Conservation (phyloP, 1,140 invertebrate species). For the Bombus sylvicola region DNA sequence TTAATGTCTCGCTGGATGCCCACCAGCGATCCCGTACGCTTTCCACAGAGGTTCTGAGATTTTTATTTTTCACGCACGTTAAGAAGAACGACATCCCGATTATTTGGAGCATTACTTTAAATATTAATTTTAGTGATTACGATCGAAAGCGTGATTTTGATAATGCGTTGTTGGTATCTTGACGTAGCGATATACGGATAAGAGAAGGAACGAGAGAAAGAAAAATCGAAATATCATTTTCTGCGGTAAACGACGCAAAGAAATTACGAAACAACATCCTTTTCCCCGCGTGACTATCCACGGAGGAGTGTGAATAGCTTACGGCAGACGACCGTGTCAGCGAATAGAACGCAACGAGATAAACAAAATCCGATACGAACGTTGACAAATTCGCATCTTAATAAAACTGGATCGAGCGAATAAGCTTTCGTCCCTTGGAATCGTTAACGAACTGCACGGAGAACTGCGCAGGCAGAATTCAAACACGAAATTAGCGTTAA, state of each 20-base stretch:
- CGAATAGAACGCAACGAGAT: not conserved
- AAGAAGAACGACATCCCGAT: not conserved
- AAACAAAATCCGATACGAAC: not conserved
- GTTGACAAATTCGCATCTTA: not conserved
- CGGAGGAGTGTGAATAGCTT: not conserved
- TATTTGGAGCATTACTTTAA: too few relatives aligned
- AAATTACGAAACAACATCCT: not conserved
- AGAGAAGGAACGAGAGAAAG: too few relatives aligned
- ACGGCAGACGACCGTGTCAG: not conserved
- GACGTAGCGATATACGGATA: too few relatives aligned
- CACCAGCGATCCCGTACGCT: too few relatives aligned
- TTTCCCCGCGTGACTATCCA: not conserved
- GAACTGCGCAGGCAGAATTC: not conserved
- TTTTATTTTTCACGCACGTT: not conserved
- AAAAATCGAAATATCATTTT: not conserved
- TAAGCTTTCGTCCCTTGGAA: not conserved
- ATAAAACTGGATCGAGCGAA: not conserved
- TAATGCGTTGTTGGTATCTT: too few relatives aligned
- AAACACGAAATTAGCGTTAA: conserved; percentile 50
- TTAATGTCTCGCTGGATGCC: not conserved
- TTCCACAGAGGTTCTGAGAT: not conserved
- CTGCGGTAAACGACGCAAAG: not conserved
- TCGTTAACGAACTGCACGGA: not conserved
- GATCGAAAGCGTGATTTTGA: too few relatives aligned
- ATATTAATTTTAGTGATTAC: too few relatives aligned